Evolutionary conservation across 2,888 invertebrate genomes (phyloP), one percentile per base, ranked within the genome.

Genomic region (Cantharis flavilabris): DNA sequence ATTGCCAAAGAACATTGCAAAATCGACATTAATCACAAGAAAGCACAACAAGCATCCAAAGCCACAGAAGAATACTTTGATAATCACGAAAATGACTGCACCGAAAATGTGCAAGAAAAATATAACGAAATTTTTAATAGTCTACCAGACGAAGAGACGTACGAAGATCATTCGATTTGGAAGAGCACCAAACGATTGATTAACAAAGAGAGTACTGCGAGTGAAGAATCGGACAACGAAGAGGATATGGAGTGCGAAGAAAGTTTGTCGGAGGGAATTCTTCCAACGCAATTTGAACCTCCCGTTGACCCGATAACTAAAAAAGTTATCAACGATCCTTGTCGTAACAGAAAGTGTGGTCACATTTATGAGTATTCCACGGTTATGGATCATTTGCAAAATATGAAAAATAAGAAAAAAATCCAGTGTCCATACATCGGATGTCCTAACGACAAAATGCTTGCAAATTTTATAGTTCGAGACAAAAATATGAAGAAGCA

Each of bases 251-350:
- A 23, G 65, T n/a, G 49, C 49, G 49, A 49, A 49, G 49, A 49
- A 7, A 72, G 72, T 49, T 30, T 69, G 14, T 10, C 14, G 1
- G 73, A 73, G 33, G 74, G 76, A 30, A 72, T 76, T 18, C 20
- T 79, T 64, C 74, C 75, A 3, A 70, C 74, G 10, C 74, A 76
- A 26, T 79, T 79, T 75, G 70, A 75, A 73, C 79, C 79, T 26
- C 79, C 79, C n/a, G 26, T 76, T 18, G 79, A 79, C 70, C 79
- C 79, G 18, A 72, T 79, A 20, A 79, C 79, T 0, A 79, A 79
- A 16, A 64, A 75, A 64, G 1, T 69, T 16, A 72, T 79, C 10
- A 10, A 49, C 13, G 64, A 79, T 67, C 79, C 79, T 4, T 79
- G 75, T 69, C 65, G 69, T 72, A 79, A 79, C 49, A 72, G 20